Percentiles rank a stretch among this genome's conserved stretches.
Conservation (phyloP, 2,113 vertebrate species). For the Alethe diademata region DNA sequence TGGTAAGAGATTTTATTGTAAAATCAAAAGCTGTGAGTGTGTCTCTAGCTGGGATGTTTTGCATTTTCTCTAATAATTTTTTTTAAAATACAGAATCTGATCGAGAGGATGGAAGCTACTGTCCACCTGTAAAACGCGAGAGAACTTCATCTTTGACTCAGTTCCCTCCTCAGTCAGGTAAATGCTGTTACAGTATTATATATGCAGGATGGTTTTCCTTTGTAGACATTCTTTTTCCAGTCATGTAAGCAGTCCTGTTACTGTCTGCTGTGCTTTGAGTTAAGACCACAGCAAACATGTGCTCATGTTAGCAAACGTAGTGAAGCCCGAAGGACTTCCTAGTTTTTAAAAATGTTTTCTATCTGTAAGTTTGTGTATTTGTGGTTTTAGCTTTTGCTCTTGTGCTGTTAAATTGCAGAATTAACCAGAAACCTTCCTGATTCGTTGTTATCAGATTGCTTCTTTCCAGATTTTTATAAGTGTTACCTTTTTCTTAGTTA, state of each 20-base stretch:
- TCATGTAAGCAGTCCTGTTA: background rate
- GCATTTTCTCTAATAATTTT: background rate
- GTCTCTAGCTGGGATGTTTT: background rate
- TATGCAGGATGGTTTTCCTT: background rate
- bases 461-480: background rate
- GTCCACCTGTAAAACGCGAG: constrained; percentile 93
- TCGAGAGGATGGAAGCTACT: constrained; percentile 90
- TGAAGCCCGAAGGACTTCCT: background rate
- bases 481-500: background rate
- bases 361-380: background rate
- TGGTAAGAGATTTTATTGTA: constrained; percentile 74
- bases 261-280: background rate
- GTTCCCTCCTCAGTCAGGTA: constrained; percentile 94
- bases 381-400: background rate
- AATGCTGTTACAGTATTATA: background rate
- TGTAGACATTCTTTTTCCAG: background rate
- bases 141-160: constrained; percentile 91
- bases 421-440: background rate
- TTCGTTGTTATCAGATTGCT: background rate
- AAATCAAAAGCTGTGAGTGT: accelerated
- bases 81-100: constrained; percentile 84
- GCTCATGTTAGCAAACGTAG: background rate
- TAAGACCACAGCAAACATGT: background rate
- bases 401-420: background rate
- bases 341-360: background rate